These are phyloP conservation scores for Rhingia rostrata DNA, from an alignment of 2,888 invertebrate species.

Conservation along the genomic window DNA sequence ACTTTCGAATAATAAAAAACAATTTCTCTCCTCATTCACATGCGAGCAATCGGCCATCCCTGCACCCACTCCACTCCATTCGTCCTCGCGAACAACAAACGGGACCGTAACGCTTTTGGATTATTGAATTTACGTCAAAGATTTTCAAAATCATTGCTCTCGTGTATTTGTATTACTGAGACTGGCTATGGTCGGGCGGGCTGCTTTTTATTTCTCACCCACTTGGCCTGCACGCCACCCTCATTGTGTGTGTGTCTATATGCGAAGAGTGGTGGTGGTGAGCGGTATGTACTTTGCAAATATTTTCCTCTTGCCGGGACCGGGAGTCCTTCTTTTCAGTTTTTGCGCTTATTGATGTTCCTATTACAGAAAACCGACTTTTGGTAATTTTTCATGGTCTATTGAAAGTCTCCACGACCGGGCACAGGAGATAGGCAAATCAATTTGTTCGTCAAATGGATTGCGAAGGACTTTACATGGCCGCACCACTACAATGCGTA, in stretches of 20 bases:
- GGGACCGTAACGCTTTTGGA: conserved; percentile 52
- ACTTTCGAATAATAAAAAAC: conserved; percentile 74
- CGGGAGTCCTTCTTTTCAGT: conserved; percentile 3
- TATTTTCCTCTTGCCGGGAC: conserved; percentile 10
- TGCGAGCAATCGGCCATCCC: conserved; percentile 18
- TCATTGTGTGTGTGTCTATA: neutral
- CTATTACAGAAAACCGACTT: conserved; percentile 72
- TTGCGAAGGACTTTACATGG: conserved; percentile 51
- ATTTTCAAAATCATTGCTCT: conserved; percentile 74
- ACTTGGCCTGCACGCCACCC: conserved; percentile 27
- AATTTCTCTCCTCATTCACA: conserved; percentile 72
- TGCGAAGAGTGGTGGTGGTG: neutral
- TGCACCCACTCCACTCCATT: neutral
- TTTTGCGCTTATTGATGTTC: conserved; percentile 70
- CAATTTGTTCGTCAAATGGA: conserved; percentile 71
- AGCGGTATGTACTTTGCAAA: conserved; percentile 3
- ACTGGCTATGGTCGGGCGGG: conserved; percentile 58
- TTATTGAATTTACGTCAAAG: conserved; percentile 75
- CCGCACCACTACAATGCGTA: conserved; percentile 41
- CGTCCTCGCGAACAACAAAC: conserved; percentile 45
- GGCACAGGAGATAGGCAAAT: conserved; percentile 67
- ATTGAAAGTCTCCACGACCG: conserved; percentile 69
- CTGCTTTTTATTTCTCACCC: conserved; percentile 34
- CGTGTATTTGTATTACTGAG: conserved; percentile 63
- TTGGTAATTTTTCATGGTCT: conserved; percentile 74